A percentile compares a stretch with the other conserved stretches of the same genome.
phyloP scores from a whole-genome alignment of 2,113 vertebrate species.

The Sclerurus mexicanus region DNA sequence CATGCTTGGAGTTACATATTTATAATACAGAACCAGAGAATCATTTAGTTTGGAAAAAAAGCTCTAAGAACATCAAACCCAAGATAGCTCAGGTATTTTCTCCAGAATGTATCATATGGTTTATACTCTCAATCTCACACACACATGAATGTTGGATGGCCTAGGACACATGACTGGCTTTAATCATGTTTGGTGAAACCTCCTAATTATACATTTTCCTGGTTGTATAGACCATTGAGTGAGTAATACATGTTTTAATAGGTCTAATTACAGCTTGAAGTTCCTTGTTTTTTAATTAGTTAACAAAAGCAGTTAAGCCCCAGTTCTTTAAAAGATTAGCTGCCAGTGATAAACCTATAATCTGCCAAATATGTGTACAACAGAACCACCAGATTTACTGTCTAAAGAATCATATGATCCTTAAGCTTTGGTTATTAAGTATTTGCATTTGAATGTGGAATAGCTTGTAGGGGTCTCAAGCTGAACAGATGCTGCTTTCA shows the following conservation, averaged over 20 bases:
- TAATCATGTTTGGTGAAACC: conserved; percentile 36
- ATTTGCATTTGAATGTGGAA: conserved; percentile 25
- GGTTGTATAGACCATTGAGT: background rate
- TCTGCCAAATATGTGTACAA: conserved; percentile 56
- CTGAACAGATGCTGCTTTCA: background rate
- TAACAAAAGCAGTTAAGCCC: conserved; percentile 55
- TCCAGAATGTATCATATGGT: background rate
- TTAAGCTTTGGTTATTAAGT: conserved; percentile 12
- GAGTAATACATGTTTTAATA: conserved; percentile 19
- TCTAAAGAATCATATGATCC: conserved; percentile 45
- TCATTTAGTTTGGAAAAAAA: background rate
- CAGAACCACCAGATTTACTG: background rate
- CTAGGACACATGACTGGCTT: conserved; percentile 10
- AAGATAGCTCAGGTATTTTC: background rate
- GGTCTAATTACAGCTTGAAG: conserved; percentile 23
- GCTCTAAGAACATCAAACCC: background rate
- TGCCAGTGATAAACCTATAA: conserved; percentile 50
- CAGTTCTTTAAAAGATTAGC: conserved; percentile 32
- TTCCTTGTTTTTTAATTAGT: conserved; percentile 33
- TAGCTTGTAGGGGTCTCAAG: background rate
- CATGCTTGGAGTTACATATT: background rate
- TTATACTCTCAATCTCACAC: background rate
- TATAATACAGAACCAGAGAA: background rate
- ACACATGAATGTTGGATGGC: background rate
- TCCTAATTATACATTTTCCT: conserved; percentile 9